These are phyloP conservation scores for Rhynchophorus ferrugineus DNA, from an alignment of 1,140 invertebrate genomes.

Conservation along the genomic window DNA sequence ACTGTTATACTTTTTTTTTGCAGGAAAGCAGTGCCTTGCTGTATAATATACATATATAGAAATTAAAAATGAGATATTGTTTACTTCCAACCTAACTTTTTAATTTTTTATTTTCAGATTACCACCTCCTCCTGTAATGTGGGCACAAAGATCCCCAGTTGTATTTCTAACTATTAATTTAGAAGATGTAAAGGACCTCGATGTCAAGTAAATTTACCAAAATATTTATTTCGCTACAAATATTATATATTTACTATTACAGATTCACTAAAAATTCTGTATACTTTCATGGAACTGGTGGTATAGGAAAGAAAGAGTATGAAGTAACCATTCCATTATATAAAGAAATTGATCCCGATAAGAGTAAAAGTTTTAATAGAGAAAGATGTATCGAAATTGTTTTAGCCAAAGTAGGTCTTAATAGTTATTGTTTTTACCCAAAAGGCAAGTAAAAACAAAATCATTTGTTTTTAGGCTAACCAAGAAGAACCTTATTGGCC, in stretches of 20 bases:
- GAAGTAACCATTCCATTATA: conserved; percentile 79
- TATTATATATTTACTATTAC: conserved; percentile 26
- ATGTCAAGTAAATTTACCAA: conserved; percentile 50
- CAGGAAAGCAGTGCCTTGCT: not conserved
- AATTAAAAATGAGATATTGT: not conserved
- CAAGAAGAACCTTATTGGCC: conserved; percentile 80
- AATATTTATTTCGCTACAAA: not conserved
- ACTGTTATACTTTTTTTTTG: not conserved
- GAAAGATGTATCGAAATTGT: conserved; percentile 69
- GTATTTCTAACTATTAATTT: conserved; percentile 83
- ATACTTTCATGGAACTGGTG: conserved; percentile 78
- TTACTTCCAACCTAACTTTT: conserved; percentile 29
- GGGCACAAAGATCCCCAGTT: conserved; percentile 79
- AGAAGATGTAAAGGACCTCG: conserved; percentile 81
- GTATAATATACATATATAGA: not conserved
- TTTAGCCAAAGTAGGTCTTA: conserved; percentile 46
- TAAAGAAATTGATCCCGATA: conserved; percentile 73
- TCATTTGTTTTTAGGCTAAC: conserved; percentile 43
- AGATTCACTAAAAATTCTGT: conserved; percentile 71
- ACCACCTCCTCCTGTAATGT: conserved; percentile 72
- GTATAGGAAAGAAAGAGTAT: conserved; percentile 76
- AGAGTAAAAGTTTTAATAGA: conserved; percentile 57
- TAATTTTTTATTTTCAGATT: conserved; percentile 26
- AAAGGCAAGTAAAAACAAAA: not conserved
- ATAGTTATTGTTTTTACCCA: not conserved